Percentiles rank a stretch among this genome's conserved stretches.
These are phyloP conservation scores for Liodrosophila aerea DNA, from an alignment of 2,888 invertebrate species.

Conservation along the genomic window DNA sequence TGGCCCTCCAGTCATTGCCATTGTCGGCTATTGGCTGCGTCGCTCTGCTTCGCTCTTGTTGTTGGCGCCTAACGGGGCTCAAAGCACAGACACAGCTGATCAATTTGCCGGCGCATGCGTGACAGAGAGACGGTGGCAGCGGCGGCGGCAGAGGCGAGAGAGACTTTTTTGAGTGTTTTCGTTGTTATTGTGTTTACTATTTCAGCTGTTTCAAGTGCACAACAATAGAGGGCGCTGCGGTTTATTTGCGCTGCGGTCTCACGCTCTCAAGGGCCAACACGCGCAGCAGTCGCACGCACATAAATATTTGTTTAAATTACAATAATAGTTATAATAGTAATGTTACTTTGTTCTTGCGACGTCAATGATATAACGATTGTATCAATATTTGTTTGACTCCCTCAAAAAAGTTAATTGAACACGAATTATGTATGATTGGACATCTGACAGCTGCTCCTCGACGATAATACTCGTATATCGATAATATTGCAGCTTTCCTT, in stretches of 20 bases:
- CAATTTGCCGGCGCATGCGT: constrained; percentile 45
- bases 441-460: constrained; percentile 5
- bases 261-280: constrained; percentile 36
- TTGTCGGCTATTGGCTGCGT: constrained; percentile 41
- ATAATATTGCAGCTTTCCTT: too few relatives aligned
- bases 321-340: constrained; percentile 3
- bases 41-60: neutral
- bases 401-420: constrained; percentile 18
- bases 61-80: neutral
- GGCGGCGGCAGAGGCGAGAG: neutral
- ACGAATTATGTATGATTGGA: constrained; percentile 10
- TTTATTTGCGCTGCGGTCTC: constrained; percentile 9
- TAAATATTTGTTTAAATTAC: constrained; percentile 1
- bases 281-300: constrained; percentile 14
- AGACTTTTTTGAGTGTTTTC: constrained; percentile 18
- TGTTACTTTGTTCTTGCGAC: constrained; percentile 32
- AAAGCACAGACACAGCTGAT: neutral
- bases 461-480: too few relatives aligned
- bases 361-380: constrained; percentile 36
- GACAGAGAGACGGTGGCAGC: constrained; percentile 31
- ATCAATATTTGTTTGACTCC: constrained; percentile 35
- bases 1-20: constrained; percentile 51
- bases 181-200: constrained; percentile 26
- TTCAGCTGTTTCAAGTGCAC: constrained; percentile 25
- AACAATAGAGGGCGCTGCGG: neutral